These are phyloP conservation scores for Diachasmimorpha longicaudata DNA, from an alignment of 1,140 invertebrate species.

Conservation along the genomic window DNA sequence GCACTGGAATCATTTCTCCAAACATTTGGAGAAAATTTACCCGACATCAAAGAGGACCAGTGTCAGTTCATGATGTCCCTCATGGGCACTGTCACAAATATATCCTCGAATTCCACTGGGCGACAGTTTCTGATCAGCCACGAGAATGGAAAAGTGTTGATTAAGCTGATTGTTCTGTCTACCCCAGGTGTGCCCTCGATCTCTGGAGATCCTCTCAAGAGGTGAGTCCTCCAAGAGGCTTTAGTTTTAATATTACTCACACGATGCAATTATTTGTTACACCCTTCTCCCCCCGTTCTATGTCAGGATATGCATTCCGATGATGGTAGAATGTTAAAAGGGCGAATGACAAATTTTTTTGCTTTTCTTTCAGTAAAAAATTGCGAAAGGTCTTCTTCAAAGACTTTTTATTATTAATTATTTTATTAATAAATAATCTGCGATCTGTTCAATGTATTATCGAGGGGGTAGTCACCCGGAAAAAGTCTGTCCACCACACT, in stretches of 20 bases:
- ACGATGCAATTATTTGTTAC: too few species aligned
- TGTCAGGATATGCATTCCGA: too few species aligned
- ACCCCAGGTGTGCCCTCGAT: slow-evolving; percentile 41
- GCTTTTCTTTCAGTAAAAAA: too few species aligned
- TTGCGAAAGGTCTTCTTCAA: too few species aligned
- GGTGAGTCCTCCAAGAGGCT: slow-evolving; percentile 28
- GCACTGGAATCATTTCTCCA: slow-evolving; percentile 53
- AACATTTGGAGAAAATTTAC: slow-evolving; percentile 45
- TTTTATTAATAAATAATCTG: too few species aligned
- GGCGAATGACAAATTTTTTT: neutral
- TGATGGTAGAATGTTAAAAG: too few species aligned
- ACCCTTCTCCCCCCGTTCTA: too few species aligned
- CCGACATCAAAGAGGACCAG: slow-evolving; percentile 46
- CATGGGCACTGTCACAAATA: slow-evolving; percentile 54
- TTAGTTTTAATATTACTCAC: too few species aligned
- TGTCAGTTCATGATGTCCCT: slow-evolving; percentile 56
- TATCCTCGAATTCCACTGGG: slow-evolving; percentile 51
- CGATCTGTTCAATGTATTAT: too few species aligned
- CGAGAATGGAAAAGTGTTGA: slow-evolving; percentile 46
- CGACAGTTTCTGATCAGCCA: slow-evolving; percentile 53
- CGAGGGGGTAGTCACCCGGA: too few species aligned
- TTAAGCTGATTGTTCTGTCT: slow-evolving; percentile 44
- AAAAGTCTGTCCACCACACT: too few species aligned
- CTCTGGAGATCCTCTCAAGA: slow-evolving; percentile 38
- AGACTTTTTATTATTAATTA: too few species aligned